Conservation (phyloP, 2,113 vertebrate species). For the Dipodomys merriami region DNA sequence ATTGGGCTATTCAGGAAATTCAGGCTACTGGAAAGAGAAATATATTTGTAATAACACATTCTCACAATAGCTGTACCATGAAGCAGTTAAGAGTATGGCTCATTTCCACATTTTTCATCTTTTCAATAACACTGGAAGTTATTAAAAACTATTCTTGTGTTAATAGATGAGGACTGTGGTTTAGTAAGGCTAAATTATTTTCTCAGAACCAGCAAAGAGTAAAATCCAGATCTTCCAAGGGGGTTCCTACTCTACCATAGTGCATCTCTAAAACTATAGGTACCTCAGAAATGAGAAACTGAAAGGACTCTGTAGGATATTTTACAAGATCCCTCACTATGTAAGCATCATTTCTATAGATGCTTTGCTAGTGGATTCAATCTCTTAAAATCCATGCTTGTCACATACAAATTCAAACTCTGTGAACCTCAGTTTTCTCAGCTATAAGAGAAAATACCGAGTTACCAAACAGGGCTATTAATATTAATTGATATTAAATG, state of each 20-base stretch:
- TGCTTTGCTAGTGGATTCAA: background rate
- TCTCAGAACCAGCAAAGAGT: background rate
- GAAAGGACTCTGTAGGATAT: background rate
- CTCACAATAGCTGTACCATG: background rate
- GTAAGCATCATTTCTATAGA: background rate
- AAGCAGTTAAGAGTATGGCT: background rate
- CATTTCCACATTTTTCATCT: slow-evolving; percentile 4
- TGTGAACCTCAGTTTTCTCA: background rate
- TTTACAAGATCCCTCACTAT: background rate
- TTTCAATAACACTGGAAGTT: background rate
- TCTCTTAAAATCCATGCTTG: background rate
- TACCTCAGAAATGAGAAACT: slow-evolving; percentile 7
- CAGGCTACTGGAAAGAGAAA: background rate
- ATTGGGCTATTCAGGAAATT: background rate
- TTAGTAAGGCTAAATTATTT: slow-evolving; percentile 34
- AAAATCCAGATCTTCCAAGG: background rate
- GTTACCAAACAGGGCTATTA: background rate
- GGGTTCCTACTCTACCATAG: background rate
- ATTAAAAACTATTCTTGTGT: background rate
- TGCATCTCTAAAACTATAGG: background rate
- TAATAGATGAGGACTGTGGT: background rate
- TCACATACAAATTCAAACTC: background rate
- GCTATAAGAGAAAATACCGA: background rate
- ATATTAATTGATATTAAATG: background rate
- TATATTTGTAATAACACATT: background rate